Percentiles rank a stretch among this genome's conserved stretches.
These are phyloP conservation scores for Trachemys scripta DNA, from an alignment of 2,113 vertebrate species.

Conservation along the genomic window DNA sequence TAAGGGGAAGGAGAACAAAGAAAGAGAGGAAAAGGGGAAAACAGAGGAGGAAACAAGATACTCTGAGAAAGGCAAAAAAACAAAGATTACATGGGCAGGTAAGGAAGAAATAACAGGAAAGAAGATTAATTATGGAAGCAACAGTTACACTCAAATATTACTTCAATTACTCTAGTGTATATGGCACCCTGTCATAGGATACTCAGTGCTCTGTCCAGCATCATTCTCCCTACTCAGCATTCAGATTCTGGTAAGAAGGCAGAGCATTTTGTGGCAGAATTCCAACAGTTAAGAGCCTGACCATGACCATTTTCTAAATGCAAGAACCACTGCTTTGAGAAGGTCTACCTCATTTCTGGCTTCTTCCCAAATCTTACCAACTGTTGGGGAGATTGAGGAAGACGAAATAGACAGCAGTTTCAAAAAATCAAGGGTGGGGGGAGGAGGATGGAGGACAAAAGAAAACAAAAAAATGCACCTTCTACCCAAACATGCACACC, in stretches of 20 bases:
- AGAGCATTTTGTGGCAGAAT: background rate
- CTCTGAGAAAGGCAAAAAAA: slow-evolving; percentile 58
- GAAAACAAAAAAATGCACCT: background rate
- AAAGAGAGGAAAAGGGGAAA: slow-evolving; percentile 41
- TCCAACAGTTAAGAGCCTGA: background rate
- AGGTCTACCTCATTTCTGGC: no score
- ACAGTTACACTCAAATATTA: background rate
- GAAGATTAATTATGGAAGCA: background rate
- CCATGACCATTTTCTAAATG: background rate
- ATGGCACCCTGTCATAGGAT: background rate
- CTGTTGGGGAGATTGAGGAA: background rate
- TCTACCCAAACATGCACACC: background rate
- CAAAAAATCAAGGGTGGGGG: background rate
- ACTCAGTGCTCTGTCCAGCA: background rate
- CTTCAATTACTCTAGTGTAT: background rate
- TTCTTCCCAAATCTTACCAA: no score
- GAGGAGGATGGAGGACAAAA: accelerated
- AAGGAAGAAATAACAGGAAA: background rate
- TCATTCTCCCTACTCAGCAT: background rate
- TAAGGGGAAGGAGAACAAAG: slow-evolving; percentile 65
- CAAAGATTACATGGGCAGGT: background rate
- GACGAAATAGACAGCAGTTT: background rate
- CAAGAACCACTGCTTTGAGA: background rate
- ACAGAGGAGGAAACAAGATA: background rate
- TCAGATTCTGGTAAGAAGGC: background rate